Conservation (phyloP, 2,113 vertebrate genomes). For the Sialia sialis region DNA sequence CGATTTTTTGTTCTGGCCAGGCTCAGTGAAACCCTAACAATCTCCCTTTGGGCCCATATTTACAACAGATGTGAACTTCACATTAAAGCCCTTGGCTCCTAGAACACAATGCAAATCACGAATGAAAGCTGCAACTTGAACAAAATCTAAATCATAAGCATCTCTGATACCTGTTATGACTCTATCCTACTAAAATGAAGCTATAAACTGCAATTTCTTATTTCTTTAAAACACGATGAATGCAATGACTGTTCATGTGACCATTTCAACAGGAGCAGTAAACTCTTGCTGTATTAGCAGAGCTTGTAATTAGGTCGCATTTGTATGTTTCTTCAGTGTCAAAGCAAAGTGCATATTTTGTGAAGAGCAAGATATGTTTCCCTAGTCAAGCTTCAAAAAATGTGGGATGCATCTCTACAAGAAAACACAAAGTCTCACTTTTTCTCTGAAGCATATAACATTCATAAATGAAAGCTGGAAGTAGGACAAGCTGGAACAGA, state of each 20-base stretch:
- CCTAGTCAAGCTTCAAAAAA: conserved; percentile 8
- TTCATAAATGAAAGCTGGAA: conserved; percentile 43
- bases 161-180: background rate
- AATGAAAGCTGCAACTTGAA: background rate
- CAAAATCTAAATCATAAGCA: background rate
- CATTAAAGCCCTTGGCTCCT: background rate
- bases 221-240: background rate
- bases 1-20: background rate
- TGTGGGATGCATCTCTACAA: background rate
- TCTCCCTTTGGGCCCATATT: background rate
- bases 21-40: background rate
- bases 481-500: conserved; percentile 37
- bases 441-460: background rate
- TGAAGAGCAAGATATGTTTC: background rate
- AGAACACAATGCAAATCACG: background rate
- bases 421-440: conserved; percentile 16
- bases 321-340: background rate
- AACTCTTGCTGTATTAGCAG: background rate
- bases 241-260: background rate
- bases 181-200: background rate
- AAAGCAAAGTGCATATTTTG: background rate
- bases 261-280: background rate
- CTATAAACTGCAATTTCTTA: background rate
- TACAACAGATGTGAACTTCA: accelerated
- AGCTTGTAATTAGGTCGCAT: background rate